A percentile compares a stretch with the other conserved stretches of the same genome.
phyloP scores from a whole-genome alignment of 2,797 vertebrate genomes.

The Syngnathus rostellatus region DNA sequence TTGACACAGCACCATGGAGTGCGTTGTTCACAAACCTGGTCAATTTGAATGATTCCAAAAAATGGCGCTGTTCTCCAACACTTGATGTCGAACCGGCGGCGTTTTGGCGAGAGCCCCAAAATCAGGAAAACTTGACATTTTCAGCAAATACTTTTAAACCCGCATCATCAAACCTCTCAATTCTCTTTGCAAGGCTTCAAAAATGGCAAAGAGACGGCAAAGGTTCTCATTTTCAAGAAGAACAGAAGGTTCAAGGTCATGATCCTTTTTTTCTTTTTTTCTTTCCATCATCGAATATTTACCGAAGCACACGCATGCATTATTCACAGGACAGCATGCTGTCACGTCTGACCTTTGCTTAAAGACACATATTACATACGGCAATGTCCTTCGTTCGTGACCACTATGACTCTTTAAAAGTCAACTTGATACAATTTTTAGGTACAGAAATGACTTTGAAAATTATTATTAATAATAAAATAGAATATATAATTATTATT shows the following conservation, averaged over 20 bases:
- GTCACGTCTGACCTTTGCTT: background rate
- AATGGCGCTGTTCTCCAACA: too few species aligned
- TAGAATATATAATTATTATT: too few species aligned
- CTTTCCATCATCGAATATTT: background rate
- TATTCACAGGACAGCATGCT: background rate
- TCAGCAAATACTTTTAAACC: background rate
- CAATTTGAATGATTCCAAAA: background rate
- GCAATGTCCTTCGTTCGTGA: background rate
- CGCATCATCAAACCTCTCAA: background rate
- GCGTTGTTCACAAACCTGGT: background rate
- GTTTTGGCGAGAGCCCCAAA: background rate
- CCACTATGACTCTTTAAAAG: background rate
- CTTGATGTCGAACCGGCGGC: too few species aligned
- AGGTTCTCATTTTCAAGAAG: constrained; percentile 25
- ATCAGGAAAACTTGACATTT: constrained; percentile 3
- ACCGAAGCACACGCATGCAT: too few species aligned
- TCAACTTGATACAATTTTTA: background rate
- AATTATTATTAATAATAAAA: background rate
- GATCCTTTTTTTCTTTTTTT: background rate
- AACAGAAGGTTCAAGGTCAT: constrained; percentile 30
- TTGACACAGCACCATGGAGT: background rate
- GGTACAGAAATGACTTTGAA: background rate
- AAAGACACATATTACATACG: background rate
- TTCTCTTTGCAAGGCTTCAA: background rate
- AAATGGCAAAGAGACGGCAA: too few species aligned